Evolutionary conservation across 2,113 vertebrate species (phyloP).

Genomic region (Syrrhaptes paradoxus): DNA sequence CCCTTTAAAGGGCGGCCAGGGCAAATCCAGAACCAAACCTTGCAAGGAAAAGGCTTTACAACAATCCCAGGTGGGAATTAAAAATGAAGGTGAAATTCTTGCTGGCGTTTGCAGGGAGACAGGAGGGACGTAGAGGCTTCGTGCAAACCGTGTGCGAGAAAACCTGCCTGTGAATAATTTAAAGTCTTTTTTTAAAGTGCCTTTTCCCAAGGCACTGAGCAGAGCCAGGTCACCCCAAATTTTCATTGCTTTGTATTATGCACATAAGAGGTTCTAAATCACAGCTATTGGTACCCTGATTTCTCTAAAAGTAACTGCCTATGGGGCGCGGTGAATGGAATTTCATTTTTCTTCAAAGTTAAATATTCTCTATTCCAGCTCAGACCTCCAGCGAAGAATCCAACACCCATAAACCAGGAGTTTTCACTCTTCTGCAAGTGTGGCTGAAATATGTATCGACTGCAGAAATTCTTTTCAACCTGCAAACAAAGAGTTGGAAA

Average conservation of each 20-base stretch:
- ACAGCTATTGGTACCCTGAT: neutral
- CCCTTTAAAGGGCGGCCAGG: neutral
- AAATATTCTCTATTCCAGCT: neutral
- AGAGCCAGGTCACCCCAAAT: too few relatives aligned
- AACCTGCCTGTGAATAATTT: constrained; percentile 3
- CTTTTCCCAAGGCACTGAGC: constrained; percentile 28
- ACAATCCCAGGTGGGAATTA: neutral
- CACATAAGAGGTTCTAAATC: neutral
- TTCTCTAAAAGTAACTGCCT: neutral
- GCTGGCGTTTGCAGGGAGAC: accelerated
- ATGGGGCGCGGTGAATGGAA: neutral
- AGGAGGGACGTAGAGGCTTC: too few relatives aligned
- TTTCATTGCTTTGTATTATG: neutral
- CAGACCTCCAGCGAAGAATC: neutral
- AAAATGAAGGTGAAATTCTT: neutral
- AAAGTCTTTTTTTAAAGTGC: too few relatives aligned
- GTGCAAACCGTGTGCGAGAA: too few relatives aligned
- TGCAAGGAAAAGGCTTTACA: neutral
- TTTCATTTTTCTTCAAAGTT: neutral
- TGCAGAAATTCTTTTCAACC: neutral
- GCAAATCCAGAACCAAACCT: neutral
- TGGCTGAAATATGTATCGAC: neutral
- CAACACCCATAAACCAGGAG: neutral
- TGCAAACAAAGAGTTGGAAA: neutral
- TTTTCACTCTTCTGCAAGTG: neutral